phyloP scores from a whole-genome alignment of 1,140 invertebrate species.

The Physella acuta region DNA sequence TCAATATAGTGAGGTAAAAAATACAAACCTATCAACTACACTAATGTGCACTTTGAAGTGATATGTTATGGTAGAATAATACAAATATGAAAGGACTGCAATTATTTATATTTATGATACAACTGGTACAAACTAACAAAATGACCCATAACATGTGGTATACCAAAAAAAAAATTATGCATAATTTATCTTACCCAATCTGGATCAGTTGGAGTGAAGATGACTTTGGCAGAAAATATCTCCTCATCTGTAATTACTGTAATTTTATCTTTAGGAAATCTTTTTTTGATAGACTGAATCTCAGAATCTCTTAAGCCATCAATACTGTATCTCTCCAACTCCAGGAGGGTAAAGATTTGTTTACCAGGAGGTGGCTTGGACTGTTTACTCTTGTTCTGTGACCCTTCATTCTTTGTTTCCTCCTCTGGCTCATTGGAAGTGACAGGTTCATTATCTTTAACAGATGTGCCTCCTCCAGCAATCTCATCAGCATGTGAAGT shows the following conservation, averaged over 20 bases:
- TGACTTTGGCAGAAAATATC: constrained; percentile 15
- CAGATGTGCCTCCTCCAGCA: not conserved
- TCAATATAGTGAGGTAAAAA: not conserved
- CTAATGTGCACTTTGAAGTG: not conserved
- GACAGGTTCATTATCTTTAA: not conserved
- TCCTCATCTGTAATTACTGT: constrained; percentile 7
- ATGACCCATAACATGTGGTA: no score
- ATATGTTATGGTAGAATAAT: not conserved
- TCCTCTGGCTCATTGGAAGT: not conserved
- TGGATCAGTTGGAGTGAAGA: constrained; percentile 46
- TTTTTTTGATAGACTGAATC: constrained; percentile 15
- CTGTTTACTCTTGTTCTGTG: no score
- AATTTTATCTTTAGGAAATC: constrained; percentile 15
- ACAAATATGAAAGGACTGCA: no score
- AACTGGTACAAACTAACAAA: no score
- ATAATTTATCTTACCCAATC: constrained; percentile 47
- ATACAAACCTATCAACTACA: not conserved
- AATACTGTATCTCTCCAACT: not conserved
- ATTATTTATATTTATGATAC: no score
- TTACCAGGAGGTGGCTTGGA: not conserved
- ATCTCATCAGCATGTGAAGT: not conserved
- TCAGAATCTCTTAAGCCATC: constrained; percentile 8
- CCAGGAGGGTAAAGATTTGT: not conserved
- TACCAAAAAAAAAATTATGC: no score
- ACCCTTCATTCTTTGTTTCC: not conserved